Evolutionary conservation across 1,140 invertebrate species (phyloP).

Genomic region (Bactericera cockerelli): DNA sequence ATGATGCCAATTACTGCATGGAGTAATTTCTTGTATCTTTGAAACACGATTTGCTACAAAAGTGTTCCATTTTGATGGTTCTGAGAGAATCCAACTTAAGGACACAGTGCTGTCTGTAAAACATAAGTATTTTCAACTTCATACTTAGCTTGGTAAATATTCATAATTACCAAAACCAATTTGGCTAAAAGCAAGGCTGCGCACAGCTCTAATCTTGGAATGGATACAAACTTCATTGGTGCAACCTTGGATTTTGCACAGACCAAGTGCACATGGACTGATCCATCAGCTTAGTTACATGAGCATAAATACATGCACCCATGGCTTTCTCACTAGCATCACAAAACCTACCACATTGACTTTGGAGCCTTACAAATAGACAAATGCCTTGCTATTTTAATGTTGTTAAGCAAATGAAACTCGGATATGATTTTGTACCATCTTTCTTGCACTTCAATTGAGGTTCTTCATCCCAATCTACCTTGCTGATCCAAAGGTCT

Average conservation of each 20-base stretch:
- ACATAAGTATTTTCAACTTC: slow-evolving; percentile 9
- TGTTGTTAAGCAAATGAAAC: neutral
- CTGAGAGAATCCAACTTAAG: slow-evolving; percentile 19
- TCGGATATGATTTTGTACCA: neutral
- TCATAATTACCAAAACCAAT: slow-evolving; percentile 12
- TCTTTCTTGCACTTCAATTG: slow-evolving; percentile 8
- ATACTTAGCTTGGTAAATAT: neutral
- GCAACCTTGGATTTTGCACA: slow-evolving; percentile 26
- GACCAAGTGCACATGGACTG: slow-evolving; percentile 19
- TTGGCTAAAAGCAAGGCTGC: slow-evolving; percentile 25
- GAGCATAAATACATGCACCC: slow-evolving; percentile 14
- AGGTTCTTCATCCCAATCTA: slow-evolving; percentile 23
- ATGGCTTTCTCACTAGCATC: slow-evolving; percentile 13
- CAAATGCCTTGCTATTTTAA: neutral
- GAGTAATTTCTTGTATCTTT: neutral
- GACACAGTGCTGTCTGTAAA: slow-evolving; percentile 21
- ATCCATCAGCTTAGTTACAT: neutral
- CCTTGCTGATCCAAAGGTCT: slow-evolving; percentile 18
- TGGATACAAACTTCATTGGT: slow-evolving; percentile 24
- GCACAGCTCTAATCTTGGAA: slow-evolving; percentile 29
- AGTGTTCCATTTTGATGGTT: slow-evolving; percentile 16
- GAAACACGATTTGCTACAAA: slow-evolving; percentile 20
- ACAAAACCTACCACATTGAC: slow-evolving; percentile 12
- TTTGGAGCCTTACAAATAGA: neutral
- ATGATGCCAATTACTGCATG: slow-evolving; percentile 10